Evolutionary conservation across 2,888 invertebrate genomes (phyloP).

Genomic region (Exocentrus adspersus): DNA sequence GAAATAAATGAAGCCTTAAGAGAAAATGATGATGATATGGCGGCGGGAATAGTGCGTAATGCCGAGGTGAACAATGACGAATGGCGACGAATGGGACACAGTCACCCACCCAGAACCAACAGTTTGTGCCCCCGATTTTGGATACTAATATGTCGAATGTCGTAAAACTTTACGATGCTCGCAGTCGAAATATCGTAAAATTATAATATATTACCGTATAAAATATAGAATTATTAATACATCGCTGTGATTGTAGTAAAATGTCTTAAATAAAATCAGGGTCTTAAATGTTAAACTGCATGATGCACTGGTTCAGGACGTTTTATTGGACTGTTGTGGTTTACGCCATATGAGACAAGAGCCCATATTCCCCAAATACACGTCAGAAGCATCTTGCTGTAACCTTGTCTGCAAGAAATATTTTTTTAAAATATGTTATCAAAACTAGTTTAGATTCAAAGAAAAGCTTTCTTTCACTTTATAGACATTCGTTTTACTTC

Average conservation of each 20-base stretch:
- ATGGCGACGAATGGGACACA: slow-evolving; percentile 47
- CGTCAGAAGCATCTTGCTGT: background rate
- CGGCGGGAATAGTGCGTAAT: slow-evolving; percentile 45
- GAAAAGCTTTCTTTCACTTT: too few species aligned
- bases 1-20: slow-evolving; percentile 64
- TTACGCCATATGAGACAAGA: background rate
- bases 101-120: slow-evolving; percentile 34
- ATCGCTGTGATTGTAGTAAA: slow-evolving; percentile 25
- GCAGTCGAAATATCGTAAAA: slow-evolving; percentile 33
- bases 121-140: slow-evolving; percentile 24
- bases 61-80: slow-evolving; percentile 56
- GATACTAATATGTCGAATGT: slow-evolving; percentile 32
- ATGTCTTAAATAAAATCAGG: slow-evolving; percentile 28
- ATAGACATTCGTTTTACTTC: slow-evolving; percentile 10
- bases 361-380: background rate
- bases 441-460: too few species aligned
- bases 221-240: slow-evolving; percentile 32
- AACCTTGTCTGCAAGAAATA: background rate
- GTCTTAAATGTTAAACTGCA: slow-evolving; percentile 9
- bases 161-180: slow-evolving; percentile 30
- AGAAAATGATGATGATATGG: slow-evolving; percentile 63
- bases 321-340: background rate
- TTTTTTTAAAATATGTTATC: too few species aligned
- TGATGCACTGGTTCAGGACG: background rate
- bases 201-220: slow-evolving; percentile 32